These are phyloP conservation scores for Remorina albescens DNA, from an alignment of 2,797 vertebrate genomes.

Conservation along the genomic window DNA sequence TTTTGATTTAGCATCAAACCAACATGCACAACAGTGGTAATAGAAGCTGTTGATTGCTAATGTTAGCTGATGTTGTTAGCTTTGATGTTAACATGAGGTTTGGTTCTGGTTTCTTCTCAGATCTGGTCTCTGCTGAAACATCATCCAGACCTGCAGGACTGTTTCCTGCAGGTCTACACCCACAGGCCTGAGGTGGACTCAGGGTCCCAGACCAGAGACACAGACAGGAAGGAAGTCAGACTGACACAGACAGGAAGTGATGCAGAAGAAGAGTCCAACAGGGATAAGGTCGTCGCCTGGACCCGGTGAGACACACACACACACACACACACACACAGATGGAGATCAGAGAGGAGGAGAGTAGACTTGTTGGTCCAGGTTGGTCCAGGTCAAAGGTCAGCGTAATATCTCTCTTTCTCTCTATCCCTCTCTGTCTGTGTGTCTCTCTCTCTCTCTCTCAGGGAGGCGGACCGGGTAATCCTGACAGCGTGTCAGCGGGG, in stretches of 20 bases:
- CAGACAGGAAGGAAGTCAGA: neutral
- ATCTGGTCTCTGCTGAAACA: conserved; percentile 88
- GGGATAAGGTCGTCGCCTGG: conserved; percentile 92
- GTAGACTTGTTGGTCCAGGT: too few species aligned
- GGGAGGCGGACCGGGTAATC: conserved; percentile 92
- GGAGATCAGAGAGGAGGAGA: too few species aligned
- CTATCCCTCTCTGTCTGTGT: too few species aligned
- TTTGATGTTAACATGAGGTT: neutral
- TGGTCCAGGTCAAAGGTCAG: too few species aligned
- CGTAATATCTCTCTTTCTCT: too few species aligned
- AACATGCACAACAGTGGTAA: too few species aligned
- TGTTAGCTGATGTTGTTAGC: too few species aligned
- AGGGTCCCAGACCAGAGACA: conserved; percentile 14
- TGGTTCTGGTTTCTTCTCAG: conserved; percentile 26
- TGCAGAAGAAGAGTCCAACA: conserved; percentile 71
- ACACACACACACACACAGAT: neutral
- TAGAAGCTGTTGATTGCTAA: too few species aligned
- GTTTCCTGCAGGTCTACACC: conserved; percentile 87
- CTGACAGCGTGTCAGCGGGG: conserved; percentile 91
- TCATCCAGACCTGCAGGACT: conserved; percentile 88
- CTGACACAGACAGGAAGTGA: conserved; percentile 35
- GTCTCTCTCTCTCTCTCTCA: conserved; percentile 57
- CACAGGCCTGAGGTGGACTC: conserved; percentile 28
- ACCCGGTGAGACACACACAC: conserved; percentile 85
- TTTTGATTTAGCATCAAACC: too few species aligned